A percentile compares a stretch with the other conserved stretches of the same genome.
These are phyloP conservation scores for Xiphorhynchus erythropygius DNA, from an alignment of 2,797 vertebrate genomes.

Conservation along the genomic window DNA sequence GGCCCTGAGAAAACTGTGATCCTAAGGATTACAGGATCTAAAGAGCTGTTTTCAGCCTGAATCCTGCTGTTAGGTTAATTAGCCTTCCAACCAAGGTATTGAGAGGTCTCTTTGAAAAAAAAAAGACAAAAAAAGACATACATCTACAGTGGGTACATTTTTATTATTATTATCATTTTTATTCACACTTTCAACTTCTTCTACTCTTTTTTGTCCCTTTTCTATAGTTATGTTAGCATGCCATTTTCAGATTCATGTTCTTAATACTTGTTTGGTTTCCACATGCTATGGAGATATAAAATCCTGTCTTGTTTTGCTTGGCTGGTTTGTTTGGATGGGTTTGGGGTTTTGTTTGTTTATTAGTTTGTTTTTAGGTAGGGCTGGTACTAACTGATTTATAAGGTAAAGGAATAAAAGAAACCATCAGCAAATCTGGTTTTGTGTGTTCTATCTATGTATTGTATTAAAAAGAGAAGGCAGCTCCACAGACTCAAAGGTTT, in stretches of 20 bases:
- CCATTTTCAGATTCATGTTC: background rate
- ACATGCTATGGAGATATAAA: background rate
- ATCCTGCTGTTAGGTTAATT: slow-evolving; percentile 32
- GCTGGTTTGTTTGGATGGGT: background rate
- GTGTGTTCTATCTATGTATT: background rate
- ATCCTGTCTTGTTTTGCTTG: background rate
- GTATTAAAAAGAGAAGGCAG: background rate
- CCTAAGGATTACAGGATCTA: background rate
- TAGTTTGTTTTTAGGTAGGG: background rate
- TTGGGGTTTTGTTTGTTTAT: background rate
- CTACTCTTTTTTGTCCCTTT: background rate
- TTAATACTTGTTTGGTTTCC: background rate
- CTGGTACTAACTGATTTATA: background rate
- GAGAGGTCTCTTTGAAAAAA: background rate
- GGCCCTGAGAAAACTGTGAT: background rate
- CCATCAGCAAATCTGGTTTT: background rate
- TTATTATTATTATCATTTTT: background rate
- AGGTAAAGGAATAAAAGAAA: background rate
- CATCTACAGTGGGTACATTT: background rate
- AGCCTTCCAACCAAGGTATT: background rate
- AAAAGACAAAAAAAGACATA: background rate
- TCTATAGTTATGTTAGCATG: background rate
- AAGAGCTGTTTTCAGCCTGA: slow-evolving; percentile 6
- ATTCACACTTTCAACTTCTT: background rate
- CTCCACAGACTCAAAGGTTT: background rate